Base-by-base conservation (phyloP, 1,140 invertebrate genomes). In the Eumeta japonica region DNA sequence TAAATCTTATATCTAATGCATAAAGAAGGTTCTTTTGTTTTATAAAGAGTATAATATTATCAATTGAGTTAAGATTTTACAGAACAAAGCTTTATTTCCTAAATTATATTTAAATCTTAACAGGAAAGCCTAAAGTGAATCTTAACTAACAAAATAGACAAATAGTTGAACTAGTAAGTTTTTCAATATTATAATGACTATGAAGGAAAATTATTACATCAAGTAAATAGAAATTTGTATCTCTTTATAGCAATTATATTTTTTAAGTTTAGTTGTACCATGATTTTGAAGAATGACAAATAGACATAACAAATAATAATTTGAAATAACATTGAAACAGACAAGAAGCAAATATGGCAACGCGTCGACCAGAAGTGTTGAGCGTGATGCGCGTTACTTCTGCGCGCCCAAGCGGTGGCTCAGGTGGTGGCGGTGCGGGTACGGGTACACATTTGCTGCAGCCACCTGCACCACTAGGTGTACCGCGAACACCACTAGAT, bases 401-500 rank as follows among this genome's bases (percentile, higher is more conserved):
- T n/a, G 31, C 13, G 31, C 31, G 31, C 32, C 29, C 7, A n/a
- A 39, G n/a, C n/a, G n/a, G n/a, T n/a, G n/a, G n/a, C n/a, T n/a
- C n/a, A n/a, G n/a, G n/a, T n/a, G n/a, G n/a, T n/a, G n/a, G n/a
- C n/a, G n/a, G n/a, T n/a, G n/a, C n/a, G n/a, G n/a, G n/a, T n/a
- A n/a, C n/a, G n/a, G n/a, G n/a, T n/a, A n/a, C n/a, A 24, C n/a
- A n/a, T 3, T 13, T 20, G 13, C 37, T 45, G 5, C 43, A 37
- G 19, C 54, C 60, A 19, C 33, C 39, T 12, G 45, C 82, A 28
- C 53, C 83, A 33, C 78, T 71, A 19, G 80, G n/a, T n/a, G n/a
- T 82, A 17, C 81, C 81, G 10, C 74, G 81, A 14, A 79, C 81
- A 18, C 77, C 78, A 3, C 78, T 78, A 45, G 79, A 84, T 52